Conservation (phyloP, 2,888 invertebrate species). For the Oasisia sp. region DNA sequence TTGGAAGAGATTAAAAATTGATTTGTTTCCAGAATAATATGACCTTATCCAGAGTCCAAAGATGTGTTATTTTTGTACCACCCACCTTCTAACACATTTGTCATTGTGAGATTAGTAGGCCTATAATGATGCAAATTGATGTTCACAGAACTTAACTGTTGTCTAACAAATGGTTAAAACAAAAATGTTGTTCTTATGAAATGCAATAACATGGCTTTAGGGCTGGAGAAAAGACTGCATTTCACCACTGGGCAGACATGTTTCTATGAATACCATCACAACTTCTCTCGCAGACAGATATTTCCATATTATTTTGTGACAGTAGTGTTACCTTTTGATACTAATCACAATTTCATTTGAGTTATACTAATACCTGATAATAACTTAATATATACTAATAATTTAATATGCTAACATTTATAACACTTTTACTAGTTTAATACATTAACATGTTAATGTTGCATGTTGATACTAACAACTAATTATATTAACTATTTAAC, state of each 20-base stretch:
- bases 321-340: neutral
- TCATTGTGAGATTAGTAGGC: neutral
- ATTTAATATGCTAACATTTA: neutral
- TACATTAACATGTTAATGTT: neutral
- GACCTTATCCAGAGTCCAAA: neutral
- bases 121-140: neutral
- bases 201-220: too few species aligned
- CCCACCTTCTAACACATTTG: neutral
- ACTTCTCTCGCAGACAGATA: neutral
- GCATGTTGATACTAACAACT: neutral
- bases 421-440: neutral
- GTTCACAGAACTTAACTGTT: neutral
- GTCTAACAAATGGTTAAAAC: neutral
- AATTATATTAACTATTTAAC: neutral
- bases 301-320: neutral
- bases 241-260: too few species aligned
- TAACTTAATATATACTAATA: neutral
- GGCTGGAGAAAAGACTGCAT: too few species aligned
- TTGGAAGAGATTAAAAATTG: neutral
- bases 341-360: neutral
- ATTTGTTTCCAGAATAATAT: neutral
- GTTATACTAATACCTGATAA: neutral
- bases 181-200: too few species aligned
- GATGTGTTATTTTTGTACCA: too few species aligned
- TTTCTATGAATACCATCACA: too few species aligned